Conservation (phyloP, 2,113 vertebrate species). For the Scomber colias region DNA sequence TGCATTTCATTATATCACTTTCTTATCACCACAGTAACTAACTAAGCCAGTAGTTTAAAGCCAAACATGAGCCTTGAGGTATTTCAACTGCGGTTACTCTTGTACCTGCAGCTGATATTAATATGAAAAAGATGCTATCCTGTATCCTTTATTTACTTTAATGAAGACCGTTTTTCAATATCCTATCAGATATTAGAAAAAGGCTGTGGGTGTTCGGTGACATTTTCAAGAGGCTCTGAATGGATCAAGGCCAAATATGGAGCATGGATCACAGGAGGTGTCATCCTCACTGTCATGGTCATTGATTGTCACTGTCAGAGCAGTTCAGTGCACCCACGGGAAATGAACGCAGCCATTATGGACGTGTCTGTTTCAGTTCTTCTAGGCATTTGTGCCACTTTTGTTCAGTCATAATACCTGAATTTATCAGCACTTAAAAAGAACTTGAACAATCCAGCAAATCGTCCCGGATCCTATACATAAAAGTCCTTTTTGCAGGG, state of each 20-base stretch:
- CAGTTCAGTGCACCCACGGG: slow-evolving; percentile 15
- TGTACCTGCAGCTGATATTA: not conserved
- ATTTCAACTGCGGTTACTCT: not conserved
- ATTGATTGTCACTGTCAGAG: slow-evolving; percentile 68
- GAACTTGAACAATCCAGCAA: not conserved
- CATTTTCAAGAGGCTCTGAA: slow-evolving; percentile 56
- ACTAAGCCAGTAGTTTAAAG: not conserved
- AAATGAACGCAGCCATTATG: slow-evolving; percentile 29
- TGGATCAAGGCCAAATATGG: slow-evolving; percentile 52
- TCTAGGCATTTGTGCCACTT: not conserved
- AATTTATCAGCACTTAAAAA: slow-evolving; percentile 8
- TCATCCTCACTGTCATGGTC: slow-evolving; percentile 53
- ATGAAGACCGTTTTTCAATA: slow-evolving; percentile 9
- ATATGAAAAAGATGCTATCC: not conserved
- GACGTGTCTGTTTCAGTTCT: slow-evolving; percentile 4
- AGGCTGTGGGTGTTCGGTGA: slow-evolving; percentile 38
- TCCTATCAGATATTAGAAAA: slow-evolving; percentile 42
- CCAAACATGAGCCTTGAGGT: slow-evolving; percentile 1
- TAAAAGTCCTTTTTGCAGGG: not conserved
- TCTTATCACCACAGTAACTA: not conserved
- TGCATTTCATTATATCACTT: slow-evolving; percentile 1
- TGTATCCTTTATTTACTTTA: slow-evolving; percentile 12
- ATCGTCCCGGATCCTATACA: not conserved
- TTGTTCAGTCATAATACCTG: not conserved
- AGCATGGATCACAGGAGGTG: slow-evolving; percentile 48